Conservation (phyloP, 2,797 vertebrate genomes). For the Phylloscopus collybita region DNA sequence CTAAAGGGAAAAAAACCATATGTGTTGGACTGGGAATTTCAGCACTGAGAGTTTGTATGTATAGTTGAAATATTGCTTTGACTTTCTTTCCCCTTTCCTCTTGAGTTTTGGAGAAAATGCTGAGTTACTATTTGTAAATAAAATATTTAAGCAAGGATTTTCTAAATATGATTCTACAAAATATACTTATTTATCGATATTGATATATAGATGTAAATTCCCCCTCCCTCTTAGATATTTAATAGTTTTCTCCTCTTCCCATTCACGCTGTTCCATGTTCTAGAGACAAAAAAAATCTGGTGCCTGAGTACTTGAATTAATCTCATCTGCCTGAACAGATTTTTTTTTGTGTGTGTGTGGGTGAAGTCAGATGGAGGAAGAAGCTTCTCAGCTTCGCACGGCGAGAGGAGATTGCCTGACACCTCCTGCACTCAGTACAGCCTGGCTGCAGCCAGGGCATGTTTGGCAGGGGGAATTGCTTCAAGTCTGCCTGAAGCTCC, state of each 20-base stretch:
- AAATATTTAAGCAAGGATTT: neutral
- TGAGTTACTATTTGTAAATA: neutral
- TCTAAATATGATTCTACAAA: neutral
- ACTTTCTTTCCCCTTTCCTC: neutral
- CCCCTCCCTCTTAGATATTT: neutral
- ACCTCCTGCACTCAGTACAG: no score
- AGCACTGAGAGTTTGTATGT: neutral
- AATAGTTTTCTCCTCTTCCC: neutral
- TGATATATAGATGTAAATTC: fast-evolving
- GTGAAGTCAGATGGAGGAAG: conserved; percentile 1
- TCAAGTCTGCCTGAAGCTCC: no score
- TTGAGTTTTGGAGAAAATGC: neutral
- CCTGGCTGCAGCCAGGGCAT: no score
- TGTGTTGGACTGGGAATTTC: neutral
- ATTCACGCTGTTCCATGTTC: neutral
- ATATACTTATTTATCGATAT: neutral
- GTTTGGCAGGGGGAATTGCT: no score
- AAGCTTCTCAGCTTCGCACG: no score
- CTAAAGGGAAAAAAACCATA: neutral
- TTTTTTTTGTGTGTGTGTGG: neutral
- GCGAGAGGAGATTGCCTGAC: no score
- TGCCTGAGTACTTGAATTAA: neutral
- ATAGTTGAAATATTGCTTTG: neutral
- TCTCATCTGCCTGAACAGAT: neutral
- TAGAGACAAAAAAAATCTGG: neutral